phyloP scores from a whole-genome alignment of 2,113 vertebrate genomes.

The Dendropsophus ebraccatus region DNA sequence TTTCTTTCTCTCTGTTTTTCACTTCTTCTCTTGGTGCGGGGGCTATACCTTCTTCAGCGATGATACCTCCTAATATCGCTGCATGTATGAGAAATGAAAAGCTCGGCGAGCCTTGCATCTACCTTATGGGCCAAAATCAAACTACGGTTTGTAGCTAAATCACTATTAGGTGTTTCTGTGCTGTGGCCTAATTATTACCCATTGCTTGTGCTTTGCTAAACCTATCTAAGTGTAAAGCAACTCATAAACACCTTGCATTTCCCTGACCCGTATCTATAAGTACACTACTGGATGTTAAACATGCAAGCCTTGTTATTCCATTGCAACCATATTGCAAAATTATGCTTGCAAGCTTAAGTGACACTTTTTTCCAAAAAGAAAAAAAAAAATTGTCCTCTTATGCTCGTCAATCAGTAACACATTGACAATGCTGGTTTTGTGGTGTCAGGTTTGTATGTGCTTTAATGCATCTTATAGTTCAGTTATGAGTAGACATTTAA shows the following conservation, averaged over 20 bases:
- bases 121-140: slow-evolving; percentile 99
- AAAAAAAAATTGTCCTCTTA: background rate
- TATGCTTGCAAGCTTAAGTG: slow-evolving; percentile 34
- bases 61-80: slow-evolving; percentile 97
- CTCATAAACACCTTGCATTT: slow-evolving; percentile 79
- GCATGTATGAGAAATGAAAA: slow-evolving; percentile 99
- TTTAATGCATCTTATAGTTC: background rate
- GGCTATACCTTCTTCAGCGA: slow-evolving; percentile 97
- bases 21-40: slow-evolving; percentile 85
- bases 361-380: background rate
- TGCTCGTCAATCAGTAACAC: background rate
- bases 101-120: slow-evolving; percentile 97
- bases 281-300: slow-evolving; percentile 65
- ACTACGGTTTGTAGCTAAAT: slow-evolving; percentile 99
- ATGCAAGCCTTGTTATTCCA: slow-evolving; percentile 62
- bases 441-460: slow-evolving; percentile 10
- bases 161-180: slow-evolving; percentile 87
- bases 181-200: slow-evolving; percentile 88
- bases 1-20: slow-evolving; percentile 62
- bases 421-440: background rate
- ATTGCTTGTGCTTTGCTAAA: slow-evolving; percentile 85
- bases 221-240: slow-evolving; percentile 83
- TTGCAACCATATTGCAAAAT: slow-evolving; percentile 61
- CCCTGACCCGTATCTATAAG: slow-evolving; percentile 75
- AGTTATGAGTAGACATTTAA: too few relatives aligned